A percentile compares a stretch with the other conserved stretches of the same genome.
phyloP scores from a whole-genome alignment of 2,888 invertebrate species.

The Pachycephus smyrnensis region DNA sequence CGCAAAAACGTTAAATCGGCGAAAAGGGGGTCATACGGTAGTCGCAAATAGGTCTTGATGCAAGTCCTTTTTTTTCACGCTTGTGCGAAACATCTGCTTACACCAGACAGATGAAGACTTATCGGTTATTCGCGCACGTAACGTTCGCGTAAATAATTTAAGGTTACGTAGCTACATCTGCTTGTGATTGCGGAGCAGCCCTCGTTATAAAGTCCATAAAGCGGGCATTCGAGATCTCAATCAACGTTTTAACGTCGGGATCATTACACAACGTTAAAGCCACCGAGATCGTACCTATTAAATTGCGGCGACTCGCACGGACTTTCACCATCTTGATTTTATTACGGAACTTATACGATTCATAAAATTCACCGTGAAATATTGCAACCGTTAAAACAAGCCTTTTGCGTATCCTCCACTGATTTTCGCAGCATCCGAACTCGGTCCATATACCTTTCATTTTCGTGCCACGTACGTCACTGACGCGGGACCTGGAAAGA shows the following conservation, averaged over 20 bases:
- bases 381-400: constrained; percentile 16
- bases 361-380: constrained; percentile 31
- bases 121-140: no score
- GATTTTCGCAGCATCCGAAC: no score
- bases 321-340: constrained; percentile 29
- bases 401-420: no score
- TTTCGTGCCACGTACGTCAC: constrained; percentile 10
- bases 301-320: neutral
- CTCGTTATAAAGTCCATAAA: constrained; percentile 20
- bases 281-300: neutral
- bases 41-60: no score
- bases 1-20: no score
- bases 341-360: constrained; percentile 31
- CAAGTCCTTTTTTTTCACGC: no score
- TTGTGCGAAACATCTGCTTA: no score
- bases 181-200: constrained; percentile 23
- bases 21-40: no score
- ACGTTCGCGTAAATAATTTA: constrained; percentile 13
- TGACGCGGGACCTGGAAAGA: no score
- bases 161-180: constrained; percentile 23
- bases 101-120: no score
- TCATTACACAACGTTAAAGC: constrained; percentile 17
- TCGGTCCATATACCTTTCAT: no score
- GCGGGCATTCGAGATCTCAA: constrained; percentile 25
- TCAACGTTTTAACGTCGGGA: constrained; percentile 21